phyloP scores from a whole-genome alignment of 2,888 invertebrate species.

The Eucera pruinosa region DNA sequence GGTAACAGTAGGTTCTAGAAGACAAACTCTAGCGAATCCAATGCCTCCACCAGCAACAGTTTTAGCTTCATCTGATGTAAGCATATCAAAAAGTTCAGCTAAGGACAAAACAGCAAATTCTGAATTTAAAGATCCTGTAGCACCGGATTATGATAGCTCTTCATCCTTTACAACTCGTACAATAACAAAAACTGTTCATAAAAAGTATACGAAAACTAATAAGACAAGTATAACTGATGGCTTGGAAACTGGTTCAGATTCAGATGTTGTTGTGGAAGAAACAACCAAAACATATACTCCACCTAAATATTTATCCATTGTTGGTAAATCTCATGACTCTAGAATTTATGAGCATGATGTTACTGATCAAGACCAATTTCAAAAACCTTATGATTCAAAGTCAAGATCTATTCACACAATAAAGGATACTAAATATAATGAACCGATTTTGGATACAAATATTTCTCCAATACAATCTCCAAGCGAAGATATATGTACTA shows the following conservation, averaged over 20 bases:
- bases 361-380: slow-evolving; percentile 60
- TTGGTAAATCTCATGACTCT: slow-evolving; percentile 64
- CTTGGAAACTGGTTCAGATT: slow-evolving; percentile 90
- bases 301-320: slow-evolving; percentile 66
- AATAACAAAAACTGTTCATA: slow-evolving; percentile 68
- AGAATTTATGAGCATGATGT: slow-evolving; percentile 53
- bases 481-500: slow-evolving; percentile 66
- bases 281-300: slow-evolving; percentile 55
- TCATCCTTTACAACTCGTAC: slow-evolving; percentile 66
- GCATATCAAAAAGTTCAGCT: slow-evolving; percentile 68
- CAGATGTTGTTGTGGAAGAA: slow-evolving; percentile 85
- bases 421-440: slow-evolving; percentile 74
- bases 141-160: slow-evolving; percentile 64
- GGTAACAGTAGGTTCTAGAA: slow-evolving; percentile 84
- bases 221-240: slow-evolving; percentile 85
- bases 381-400: slow-evolving; percentile 70
- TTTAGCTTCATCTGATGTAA: slow-evolving; percentile 33
- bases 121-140: slow-evolving; percentile 70
- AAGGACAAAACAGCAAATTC: slow-evolving; percentile 74
- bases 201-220: slow-evolving; percentile 72
- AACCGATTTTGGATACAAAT: slow-evolving; percentile 74
- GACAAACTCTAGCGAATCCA: slow-evolving; percentile 83
- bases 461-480: slow-evolving; percentile 73
- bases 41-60: slow-evolving; percentile 81
- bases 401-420: slow-evolving; percentile 63